Conservation (phyloP, 2,797 vertebrate species). For the Pseudochaenichthys georgianus region DNA sequence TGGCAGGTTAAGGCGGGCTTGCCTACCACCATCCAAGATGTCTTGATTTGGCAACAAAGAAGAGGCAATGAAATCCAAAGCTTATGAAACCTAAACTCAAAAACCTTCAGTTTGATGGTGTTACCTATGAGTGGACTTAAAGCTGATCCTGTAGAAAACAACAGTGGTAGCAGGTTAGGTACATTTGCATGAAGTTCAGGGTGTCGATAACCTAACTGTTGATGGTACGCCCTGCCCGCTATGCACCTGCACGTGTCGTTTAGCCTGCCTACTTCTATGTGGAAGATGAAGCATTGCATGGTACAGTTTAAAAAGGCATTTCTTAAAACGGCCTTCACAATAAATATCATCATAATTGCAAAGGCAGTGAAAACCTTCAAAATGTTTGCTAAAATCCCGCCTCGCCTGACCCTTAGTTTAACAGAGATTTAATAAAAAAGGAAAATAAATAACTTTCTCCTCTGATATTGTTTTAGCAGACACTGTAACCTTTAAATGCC, state of each 20-base stretch:
- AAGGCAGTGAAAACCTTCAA: conserved; percentile 16
- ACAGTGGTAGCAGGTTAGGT: not conserved
- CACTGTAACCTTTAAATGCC: conserved; percentile 81
- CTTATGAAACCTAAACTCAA: not conserved
- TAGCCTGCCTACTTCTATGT: not conserved
- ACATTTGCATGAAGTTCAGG: not conserved
- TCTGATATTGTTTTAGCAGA: conserved; percentile 67
- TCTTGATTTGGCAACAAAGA: not conserved
- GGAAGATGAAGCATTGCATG: not conserved
- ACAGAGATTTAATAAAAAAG: conserved; percentile 42
- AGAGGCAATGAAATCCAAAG: not conserved
- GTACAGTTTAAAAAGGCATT: not conserved
- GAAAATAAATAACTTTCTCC: conserved; percentile 39
- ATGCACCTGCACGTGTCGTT: not conserved
- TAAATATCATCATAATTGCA: not conserved
- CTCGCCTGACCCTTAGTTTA: conserved; percentile 30
- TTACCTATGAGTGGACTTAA: not conserved
- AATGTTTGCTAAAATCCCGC: conserved; percentile 26
- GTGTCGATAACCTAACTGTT: not conserved
- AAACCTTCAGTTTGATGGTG: not conserved
- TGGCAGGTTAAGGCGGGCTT: no score
- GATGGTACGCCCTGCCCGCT: not conserved
- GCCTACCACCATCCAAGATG: not conserved
- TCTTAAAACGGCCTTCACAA: conserved; percentile 12
- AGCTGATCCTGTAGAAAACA: not conserved